Evolutionary conservation across 2,113 vertebrate species (phyloP).

Genomic region (Entomyzon cyanotis): DNA sequence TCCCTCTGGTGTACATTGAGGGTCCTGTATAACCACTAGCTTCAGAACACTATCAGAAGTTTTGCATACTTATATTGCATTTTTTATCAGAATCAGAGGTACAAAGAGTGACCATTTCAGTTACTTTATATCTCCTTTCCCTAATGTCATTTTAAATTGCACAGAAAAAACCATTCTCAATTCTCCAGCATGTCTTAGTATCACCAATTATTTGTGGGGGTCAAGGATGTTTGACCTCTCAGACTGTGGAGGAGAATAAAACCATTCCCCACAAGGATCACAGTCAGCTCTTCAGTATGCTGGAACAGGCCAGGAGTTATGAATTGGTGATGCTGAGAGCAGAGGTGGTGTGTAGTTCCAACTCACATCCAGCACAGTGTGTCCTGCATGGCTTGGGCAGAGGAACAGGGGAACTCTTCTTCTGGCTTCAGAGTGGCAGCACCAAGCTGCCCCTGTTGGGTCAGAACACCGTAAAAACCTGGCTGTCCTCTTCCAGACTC

Average conservation of each 20-base stretch:
- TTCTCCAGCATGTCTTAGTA: too few relatives aligned
- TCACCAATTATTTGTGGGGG: neutral
- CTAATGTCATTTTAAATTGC: neutral
- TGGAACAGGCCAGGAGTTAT: neutral
- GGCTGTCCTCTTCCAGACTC: neutral
- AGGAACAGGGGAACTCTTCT: neutral
- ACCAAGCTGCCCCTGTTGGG: neutral
- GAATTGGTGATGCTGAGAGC: neutral
- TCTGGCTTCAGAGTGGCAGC: neutral
- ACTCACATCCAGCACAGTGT: rapidly evolving
- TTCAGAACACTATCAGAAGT: neutral
- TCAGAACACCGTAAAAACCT: neutral
- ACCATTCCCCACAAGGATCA: neutral
- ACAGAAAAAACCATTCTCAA: neutral
- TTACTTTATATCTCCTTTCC: neutral
- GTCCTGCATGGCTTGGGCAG: neutral
- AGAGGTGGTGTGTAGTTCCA: neutral
- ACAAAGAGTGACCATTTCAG: neutral
- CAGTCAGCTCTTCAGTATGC: neutral
- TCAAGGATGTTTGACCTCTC: neutral
- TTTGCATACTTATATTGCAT: neutral
- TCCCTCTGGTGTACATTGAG: too few relatives aligned
- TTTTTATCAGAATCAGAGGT: neutral
- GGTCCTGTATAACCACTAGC: rapidly evolving
- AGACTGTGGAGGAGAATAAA: neutral